phyloP scores from a whole-genome alignment of 2,888 invertebrate genomes.

The Drosophila rellima region DNA sequence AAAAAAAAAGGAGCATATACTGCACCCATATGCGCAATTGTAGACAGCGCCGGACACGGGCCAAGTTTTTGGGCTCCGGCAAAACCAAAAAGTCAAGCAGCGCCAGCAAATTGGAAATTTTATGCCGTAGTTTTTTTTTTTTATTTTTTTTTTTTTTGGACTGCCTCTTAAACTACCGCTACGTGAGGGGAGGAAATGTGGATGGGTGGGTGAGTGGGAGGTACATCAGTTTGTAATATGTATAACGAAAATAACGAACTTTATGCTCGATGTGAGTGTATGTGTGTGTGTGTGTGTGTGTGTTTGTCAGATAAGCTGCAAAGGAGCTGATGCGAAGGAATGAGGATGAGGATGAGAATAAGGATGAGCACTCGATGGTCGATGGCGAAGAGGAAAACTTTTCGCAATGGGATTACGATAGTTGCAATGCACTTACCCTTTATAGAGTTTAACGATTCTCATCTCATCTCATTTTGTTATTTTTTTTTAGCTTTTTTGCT shows the following conservation, averaged over 20 bases:
- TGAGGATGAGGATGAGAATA: slow-evolving; percentile 26
- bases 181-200: slow-evolving; percentile 57
- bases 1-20: slow-evolving; percentile 6
- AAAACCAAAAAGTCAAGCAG: slow-evolving; percentile 69
- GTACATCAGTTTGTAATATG: slow-evolving; percentile 45
- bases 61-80: slow-evolving; percentile 64
- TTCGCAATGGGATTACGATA: slow-evolving; percentile 63
- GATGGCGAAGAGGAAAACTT: slow-evolving; percentile 36
- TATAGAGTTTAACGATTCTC: slow-evolving; percentile 30
- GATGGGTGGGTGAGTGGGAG: not conserved
- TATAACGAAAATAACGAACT: slow-evolving; percentile 69
- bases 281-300: slow-evolving; percentile 32
- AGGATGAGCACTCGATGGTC: slow-evolving; percentile 36
- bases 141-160: slow-evolving; percentile 54
- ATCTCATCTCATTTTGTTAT: slow-evolving; percentile 15
- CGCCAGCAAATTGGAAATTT: slow-evolving; percentile 79
- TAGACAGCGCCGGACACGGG: slow-evolving; percentile 55
- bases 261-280: slow-evolving; percentile 34
- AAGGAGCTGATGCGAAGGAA: slow-evolving; percentile 58
- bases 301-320: slow-evolving; percentile 53
- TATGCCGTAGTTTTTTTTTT: slow-evolving; percentile 70
- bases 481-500: no score
- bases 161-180: slow-evolving; percentile 59
- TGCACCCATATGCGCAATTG: slow-evolving; percentile 58
- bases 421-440: slow-evolving; percentile 60